Conservation (phyloP, 2,113 vertebrate genomes). For the Oncorhynchus gorbuscha region DNA sequence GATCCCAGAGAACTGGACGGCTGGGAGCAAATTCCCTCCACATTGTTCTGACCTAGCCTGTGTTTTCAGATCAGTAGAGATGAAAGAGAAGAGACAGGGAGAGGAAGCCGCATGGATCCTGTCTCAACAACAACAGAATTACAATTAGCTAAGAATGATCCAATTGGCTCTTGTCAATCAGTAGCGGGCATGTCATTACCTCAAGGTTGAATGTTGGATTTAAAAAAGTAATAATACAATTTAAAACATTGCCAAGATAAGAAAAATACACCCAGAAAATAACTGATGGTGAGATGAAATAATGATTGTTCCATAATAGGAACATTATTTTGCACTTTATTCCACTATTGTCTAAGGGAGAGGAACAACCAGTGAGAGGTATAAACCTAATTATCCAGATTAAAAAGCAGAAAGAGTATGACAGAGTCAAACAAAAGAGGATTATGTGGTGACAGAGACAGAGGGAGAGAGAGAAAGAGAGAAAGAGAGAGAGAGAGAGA, state of each 20-base stretch:
- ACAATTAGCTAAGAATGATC: too few species aligned
- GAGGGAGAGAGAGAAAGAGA: neutral
- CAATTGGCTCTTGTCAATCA: too few species aligned
- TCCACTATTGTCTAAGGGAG: conserved; percentile 22
- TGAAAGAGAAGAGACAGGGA: neutral
- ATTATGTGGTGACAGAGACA: conserved; percentile 38
- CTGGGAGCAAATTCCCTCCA: neutral
- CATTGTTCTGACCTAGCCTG: neutral
- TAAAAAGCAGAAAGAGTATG: conserved; percentile 45
- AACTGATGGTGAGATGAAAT: neutral
- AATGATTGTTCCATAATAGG: conserved; percentile 1
- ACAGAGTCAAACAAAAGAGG: conserved; percentile 56
- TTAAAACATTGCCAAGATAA: neutral
- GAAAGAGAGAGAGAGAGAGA: too few species aligned
- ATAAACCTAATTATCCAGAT: conserved; percentile 51
- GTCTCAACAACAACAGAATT: too few species aligned
- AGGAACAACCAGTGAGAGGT: conserved; percentile 24
- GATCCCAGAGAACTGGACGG: neutral
- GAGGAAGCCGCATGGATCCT: neutral
- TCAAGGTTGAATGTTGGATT: neutral
- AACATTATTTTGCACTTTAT: conserved; percentile 18
- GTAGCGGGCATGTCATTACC: too few species aligned
- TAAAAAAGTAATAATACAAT: neutral
- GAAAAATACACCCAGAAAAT: neutral
- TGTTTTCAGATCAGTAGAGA: neutral